These are phyloP conservation scores for Hapalemur alaotrensis DNA, from an alignment of 2,797 vertebrate species.

Conservation along the genomic window DNA sequence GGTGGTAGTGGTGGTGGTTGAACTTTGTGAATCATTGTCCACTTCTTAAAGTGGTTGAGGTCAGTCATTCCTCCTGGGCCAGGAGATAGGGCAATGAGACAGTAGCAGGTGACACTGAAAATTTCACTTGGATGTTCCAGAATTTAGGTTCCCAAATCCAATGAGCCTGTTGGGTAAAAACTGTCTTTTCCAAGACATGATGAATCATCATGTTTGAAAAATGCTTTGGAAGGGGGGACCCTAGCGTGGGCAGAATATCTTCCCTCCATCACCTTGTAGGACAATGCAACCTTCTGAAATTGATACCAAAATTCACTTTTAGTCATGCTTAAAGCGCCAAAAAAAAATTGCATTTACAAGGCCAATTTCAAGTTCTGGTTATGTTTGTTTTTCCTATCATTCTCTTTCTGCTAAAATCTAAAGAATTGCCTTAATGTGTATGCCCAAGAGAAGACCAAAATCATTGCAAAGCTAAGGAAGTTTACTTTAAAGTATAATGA, in stretches of 20 bases:
- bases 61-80: not conserved
- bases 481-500: not conserved
- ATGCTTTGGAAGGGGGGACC: not conserved
- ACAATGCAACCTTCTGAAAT: not conserved
- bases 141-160: not conserved
- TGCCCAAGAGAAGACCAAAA: not conserved
- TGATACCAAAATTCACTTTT: not conserved
- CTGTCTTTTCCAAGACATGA: not conserved
- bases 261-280: not conserved
- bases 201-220: not conserved
- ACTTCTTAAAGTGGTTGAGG: not conserved
- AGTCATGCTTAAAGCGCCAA: not conserved
- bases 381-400: not conserved
- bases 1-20: no score
- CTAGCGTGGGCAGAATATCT: fast-evolving
- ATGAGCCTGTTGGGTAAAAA: not conserved
- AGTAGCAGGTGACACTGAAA: not conserved
- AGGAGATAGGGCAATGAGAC: fast-evolving
- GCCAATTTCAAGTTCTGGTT: not conserved
- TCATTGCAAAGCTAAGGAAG: not conserved
- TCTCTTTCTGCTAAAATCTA: not conserved
- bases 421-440: not conserved
- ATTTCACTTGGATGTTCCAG: not conserved
- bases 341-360: not conserved
- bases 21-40: not conserved